phyloP scores from a whole-genome alignment of 2,888 invertebrate species.

The Lepidocyrtoides sp. region DNA sequence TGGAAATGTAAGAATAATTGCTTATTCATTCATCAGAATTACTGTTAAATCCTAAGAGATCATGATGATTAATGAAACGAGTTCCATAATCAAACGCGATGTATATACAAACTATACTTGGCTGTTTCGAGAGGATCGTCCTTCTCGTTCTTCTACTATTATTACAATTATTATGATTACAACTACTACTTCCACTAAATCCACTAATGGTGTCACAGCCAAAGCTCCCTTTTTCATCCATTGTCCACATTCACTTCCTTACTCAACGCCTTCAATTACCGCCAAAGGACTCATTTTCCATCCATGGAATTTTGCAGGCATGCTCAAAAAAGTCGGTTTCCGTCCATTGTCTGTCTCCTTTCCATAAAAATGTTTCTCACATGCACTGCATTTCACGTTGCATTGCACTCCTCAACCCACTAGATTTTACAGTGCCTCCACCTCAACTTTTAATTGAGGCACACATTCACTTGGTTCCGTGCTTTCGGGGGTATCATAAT shows the following conservation, averaged over 20 bases:
- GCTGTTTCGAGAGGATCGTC: not conserved
- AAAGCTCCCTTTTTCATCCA: constrained; percentile 19
- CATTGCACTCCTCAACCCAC: not conserved
- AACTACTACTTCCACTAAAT: too few relatives aligned
- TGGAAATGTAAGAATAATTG: not conserved
- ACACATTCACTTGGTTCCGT: too few relatives aligned
- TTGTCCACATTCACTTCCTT: not conserved
- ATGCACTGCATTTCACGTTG: not conserved
- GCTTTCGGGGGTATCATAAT: too few relatives aligned
- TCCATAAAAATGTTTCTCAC: not conserved
- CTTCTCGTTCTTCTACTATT: not conserved
- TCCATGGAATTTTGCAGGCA: too few relatives aligned
- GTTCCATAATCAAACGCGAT: not conserved
- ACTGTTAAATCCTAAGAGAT: constrained; percentile 29
- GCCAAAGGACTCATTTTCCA: too few relatives aligned
- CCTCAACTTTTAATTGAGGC: not conserved
- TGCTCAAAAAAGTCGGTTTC: too few relatives aligned
- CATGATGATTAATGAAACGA: not conserved
- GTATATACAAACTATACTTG: not conserved
- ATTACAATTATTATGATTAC: not conserved
- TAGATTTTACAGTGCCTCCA: not conserved
- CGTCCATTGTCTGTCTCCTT: too few relatives aligned
- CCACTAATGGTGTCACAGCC: constrained; percentile 7
- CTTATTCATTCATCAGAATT: not conserved
- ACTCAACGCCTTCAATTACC: not conserved